Conservation (phyloP, 2,888 invertebrate species). For the Leucophenga montana region DNA sequence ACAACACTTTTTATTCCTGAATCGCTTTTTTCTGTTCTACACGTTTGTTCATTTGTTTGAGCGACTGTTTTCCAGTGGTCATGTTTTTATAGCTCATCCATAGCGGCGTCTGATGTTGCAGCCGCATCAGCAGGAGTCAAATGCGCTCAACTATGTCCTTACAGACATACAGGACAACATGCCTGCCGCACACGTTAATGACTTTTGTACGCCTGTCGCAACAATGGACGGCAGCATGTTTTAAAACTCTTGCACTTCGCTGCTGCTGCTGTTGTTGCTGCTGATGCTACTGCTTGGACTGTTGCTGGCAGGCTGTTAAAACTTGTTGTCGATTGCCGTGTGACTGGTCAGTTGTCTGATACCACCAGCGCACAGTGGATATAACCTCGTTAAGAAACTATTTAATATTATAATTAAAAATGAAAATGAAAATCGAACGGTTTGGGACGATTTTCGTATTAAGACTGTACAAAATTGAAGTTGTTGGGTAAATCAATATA, state of each 20-base stretch:
- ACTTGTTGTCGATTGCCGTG: too few species aligned
- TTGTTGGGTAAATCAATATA: too few species aligned
- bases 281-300: not conserved
- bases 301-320: constrained; percentile 8
- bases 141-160: constrained; percentile 29
- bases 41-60: constrained; percentile 59
- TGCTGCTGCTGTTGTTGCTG: constrained; percentile 42
- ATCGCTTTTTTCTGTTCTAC: too few species aligned
- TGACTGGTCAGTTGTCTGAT: constrained; percentile 1
- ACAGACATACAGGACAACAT: not conserved
- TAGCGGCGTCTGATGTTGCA: not conserved
- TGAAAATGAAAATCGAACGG: too few species aligned
- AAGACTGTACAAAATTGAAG: too few species aligned
- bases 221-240: constrained; percentile 50
- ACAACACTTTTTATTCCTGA: too few species aligned
- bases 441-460: too few species aligned
- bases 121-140: constrained; percentile 21
- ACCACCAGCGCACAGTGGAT: too few species aligned
- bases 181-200: constrained; percentile 57
- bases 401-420: too few species aligned
- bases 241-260: too few species aligned
- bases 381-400: too few species aligned
- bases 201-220: constrained; percentile 64
- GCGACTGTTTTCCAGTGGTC: constrained; percentile 23
- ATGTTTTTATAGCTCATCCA: constrained; percentile 22